Conservation (phyloP, 2,113 vertebrate genomes). For the Podilymbus podiceps region DNA sequence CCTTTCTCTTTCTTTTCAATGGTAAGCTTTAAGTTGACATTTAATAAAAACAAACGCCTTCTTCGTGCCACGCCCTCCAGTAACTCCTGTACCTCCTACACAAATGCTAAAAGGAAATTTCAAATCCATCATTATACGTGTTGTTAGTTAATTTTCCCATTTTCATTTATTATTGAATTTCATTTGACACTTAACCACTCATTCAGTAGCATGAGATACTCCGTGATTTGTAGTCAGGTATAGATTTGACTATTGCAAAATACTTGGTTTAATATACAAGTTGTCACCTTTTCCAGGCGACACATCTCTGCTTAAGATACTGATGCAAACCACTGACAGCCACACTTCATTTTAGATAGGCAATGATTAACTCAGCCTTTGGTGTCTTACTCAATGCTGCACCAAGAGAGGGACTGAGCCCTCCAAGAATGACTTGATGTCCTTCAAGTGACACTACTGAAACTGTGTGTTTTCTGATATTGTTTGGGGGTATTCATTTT, state of each 20-base stretch:
- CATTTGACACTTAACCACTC: background rate
- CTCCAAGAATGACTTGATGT: background rate
- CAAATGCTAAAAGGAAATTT: background rate
- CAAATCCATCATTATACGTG: background rate
- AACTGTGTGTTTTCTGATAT: fast-evolving
- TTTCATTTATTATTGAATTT: background rate
- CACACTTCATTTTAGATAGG: background rate
- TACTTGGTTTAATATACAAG: background rate
- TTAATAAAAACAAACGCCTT: background rate
- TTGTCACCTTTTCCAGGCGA: background rate
- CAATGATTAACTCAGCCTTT: background rate
- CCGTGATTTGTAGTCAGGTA: background rate
- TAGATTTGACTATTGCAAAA: background rate
- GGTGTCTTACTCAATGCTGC: background rate
- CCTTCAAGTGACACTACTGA: background rate
- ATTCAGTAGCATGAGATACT: no score
- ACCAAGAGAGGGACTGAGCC: background rate
- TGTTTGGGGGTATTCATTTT: background rate
- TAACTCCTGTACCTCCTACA: background rate
- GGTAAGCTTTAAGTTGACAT: background rate
- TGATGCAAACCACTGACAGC: background rate
- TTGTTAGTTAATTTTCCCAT: background rate
- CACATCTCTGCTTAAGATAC: background rate
- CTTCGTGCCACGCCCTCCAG: no score
- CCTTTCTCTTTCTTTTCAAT: background rate